phyloP scores from a whole-genome alignment of 2,888 invertebrate species.

The Oscheius sp. region DNA sequence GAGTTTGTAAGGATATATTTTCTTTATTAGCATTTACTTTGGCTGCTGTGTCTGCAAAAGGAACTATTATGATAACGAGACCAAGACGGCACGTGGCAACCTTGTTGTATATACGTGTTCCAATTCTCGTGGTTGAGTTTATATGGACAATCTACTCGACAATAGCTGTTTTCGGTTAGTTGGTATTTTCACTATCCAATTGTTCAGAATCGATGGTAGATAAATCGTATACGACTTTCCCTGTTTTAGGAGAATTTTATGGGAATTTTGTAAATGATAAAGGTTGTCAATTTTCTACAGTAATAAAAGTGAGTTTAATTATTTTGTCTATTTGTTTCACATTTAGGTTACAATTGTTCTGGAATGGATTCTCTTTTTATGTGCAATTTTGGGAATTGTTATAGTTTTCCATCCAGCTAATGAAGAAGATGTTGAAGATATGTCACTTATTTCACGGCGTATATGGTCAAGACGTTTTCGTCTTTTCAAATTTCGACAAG shows the following conservation, averaged over 20 bases:
- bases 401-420: slow-evolving; percentile 49
- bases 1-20: neutral
- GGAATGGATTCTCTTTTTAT: slow-evolving; percentile 63
- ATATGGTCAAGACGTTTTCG: slow-evolving; percentile 56
- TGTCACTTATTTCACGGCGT: slow-evolving; percentile 49
- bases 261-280: slow-evolving; percentile 10
- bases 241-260: neutral
- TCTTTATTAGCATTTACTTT: slow-evolving; percentile 45
- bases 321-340: neutral
- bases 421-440: slow-evolving; percentile 50
- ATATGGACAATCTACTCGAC: slow-evolving; percentile 84
- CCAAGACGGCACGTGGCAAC: slow-evolving; percentile 74
- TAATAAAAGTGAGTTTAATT: slow-evolving; percentile 29
- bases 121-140: slow-evolving; percentile 82
- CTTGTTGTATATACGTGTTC: slow-evolving; percentile 78
- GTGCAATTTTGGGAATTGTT: slow-evolving; percentile 59
- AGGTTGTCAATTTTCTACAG: slow-evolving; percentile 44
- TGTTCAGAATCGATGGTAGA: neutral
- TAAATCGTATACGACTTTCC: neutral
- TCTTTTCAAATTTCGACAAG: slow-evolving; percentile 66
- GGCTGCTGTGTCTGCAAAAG: slow-evolving; percentile 74
- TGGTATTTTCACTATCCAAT: slow-evolving; percentile 19
- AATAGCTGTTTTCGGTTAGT: slow-evolving; percentile 74
- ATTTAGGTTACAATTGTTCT: slow-evolving; percentile 57
- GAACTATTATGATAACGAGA: slow-evolving; percentile 82